Conservation (phyloP, 2,888 invertebrate genomes). For the Xylota segnis region DNA sequence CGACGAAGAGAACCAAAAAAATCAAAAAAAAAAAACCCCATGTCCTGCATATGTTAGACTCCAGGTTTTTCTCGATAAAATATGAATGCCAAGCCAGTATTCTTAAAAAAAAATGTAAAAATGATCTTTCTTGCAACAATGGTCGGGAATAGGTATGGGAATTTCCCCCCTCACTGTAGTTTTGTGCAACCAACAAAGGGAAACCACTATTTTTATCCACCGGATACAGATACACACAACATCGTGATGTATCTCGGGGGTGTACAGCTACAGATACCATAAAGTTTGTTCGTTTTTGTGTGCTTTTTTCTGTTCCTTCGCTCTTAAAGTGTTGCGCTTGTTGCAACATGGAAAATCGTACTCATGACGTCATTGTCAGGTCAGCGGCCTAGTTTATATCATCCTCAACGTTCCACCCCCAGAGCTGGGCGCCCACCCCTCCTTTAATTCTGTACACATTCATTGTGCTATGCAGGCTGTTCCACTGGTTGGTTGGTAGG, state of each 20-base stretch:
- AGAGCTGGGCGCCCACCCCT: slow-evolving; percentile 25
- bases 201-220: slow-evolving; percentile 57
- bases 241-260: slow-evolving; percentile 18
- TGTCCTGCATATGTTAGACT: slow-evolving; percentile 55
- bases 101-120: too few relatives aligned
- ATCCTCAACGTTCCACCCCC: slow-evolving; percentile 57
- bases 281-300: background rate
- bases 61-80: background rate
- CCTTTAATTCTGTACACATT: slow-evolving; percentile 33
- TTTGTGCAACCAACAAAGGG: slow-evolving; percentile 39
- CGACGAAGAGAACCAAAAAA: too few relatives aligned
- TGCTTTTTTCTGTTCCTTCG: slow-evolving; percentile 20
- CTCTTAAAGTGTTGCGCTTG: slow-evolving; percentile 66
- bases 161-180: slow-evolving; percentile 3
- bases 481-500: too few relatives aligned
- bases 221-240: slow-evolving; percentile 46
- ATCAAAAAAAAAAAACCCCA: slow-evolving; percentile 17
- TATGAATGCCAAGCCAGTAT: background rate
- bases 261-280: slow-evolving; percentile 30
- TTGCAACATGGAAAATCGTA: slow-evolving; percentile 74
- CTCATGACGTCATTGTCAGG: slow-evolving; percentile 84
- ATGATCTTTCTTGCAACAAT: background rate
- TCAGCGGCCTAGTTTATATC: slow-evolving; percentile 83
- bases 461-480: slow-evolving; percentile 44
- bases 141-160: background rate